Conservation (phyloP, 2,797 vertebrate species). For the Pipistrellus pipistrellus region DNA sequence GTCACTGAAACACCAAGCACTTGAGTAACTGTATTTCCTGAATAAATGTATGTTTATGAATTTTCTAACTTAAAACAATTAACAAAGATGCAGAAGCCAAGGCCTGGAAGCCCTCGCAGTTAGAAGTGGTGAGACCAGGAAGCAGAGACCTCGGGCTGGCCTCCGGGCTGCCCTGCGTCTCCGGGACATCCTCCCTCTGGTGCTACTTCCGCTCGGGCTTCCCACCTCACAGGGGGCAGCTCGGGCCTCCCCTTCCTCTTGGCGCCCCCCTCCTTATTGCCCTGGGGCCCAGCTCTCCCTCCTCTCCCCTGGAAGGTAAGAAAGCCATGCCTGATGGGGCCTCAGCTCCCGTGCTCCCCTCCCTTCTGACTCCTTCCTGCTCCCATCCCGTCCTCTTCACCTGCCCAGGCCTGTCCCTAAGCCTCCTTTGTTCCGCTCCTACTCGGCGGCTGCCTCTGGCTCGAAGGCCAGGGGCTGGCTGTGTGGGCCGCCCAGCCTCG, state of each 20-base stretch:
- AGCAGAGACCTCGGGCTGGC: not conserved
- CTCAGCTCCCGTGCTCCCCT: not conserved
- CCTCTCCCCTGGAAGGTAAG: not conserved
- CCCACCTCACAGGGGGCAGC: not conserved
- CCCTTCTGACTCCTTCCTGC: conserved; percentile 22
- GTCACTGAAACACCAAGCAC: conserved; percentile 63
- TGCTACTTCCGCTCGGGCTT: not conserved
- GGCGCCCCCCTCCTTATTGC: fast-evolving
- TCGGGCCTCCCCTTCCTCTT: not conserved
- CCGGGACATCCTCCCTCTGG: not conserved
- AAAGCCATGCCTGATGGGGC: not conserved
- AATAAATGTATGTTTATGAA: conserved; percentile 77
- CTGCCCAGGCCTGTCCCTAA: conserved; percentile 75
- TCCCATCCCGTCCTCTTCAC: not conserved
- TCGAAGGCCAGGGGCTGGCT: not conserved
- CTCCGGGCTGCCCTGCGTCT: not conserved
- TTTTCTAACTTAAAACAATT: conserved; percentile 69
- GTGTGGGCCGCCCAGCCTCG: not conserved
- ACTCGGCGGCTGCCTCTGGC: not conserved
- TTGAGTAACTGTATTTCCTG: conserved; percentile 72
- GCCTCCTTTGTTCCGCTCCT: conserved; percentile 74
- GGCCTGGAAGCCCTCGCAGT: not conserved
- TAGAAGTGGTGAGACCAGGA: not conserved
- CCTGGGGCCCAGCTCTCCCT: not conserved
- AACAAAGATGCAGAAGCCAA: not conserved